Base-by-base conservation (phyloP, 37 sponge, comb jelly and placozoan genomes). In the Oscarella lobularis region DNA sequence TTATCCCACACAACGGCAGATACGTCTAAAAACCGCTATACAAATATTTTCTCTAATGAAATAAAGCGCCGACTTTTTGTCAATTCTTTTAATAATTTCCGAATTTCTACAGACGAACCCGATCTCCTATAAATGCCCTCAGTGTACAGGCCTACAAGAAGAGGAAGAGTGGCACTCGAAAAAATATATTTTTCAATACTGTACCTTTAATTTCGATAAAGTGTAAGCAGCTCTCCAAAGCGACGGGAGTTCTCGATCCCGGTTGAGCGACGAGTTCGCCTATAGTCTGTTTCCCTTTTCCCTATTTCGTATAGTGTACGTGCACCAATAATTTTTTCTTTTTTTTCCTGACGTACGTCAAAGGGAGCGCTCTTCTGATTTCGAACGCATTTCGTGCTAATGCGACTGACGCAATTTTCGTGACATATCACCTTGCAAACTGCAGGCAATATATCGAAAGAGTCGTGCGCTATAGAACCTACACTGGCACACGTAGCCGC, bases 51-150 rank as follows among this genome's bases (percentile, higher is more conserved):
- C n/a, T n/a, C n/a, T n/a, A n/a, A n/a, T n/a, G n/a, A n/a, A n/a
- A n/a, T n/a, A n/a, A n/a, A n/a, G 60, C 60, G 20, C 9, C 60
- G 14, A 48, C 60, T 20, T 48, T 48, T 9, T 9, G 9, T 48
- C 14, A 48, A 20, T 27, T 9, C 60, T 48, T 48, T 48, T 9
- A 27, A 20, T 48, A 48, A 48, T 9, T 20, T 9, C 20, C 60
- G 9, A 9, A 48, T 20, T 48, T 48, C 14, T 20, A 48, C 60
- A 48, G 60, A 9, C 60, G 60, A 48, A 9, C 14, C 60, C 60
- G 85, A 81, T 74, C 86, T 89, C 37, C 94, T 55, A 76, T 93
- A 93, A 1, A 93, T 75, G 29, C 94, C 94, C 54, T 86, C 86
- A 3, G 82, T 81, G n/a, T 82, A 81, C 38, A 93, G 66, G 40